Evolutionary conservation across 2,888 invertebrate species (phyloP), one percentile per base, ranked within the genome.

Genomic region (Plebejus argus): DNA sequence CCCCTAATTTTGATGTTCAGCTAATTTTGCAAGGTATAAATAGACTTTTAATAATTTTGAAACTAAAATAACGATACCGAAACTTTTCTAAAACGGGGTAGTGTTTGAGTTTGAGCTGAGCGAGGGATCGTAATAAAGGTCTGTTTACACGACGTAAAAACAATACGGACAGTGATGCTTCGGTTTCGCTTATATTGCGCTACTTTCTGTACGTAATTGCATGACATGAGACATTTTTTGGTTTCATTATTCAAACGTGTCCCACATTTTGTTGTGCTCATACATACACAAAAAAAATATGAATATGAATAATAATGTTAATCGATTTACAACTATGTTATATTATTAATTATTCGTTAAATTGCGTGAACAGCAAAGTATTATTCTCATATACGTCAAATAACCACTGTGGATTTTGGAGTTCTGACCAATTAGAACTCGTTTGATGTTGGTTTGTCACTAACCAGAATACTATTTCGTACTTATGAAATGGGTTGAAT

Each of bases 81-180:
- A 20, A 61, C n/a, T n/a, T 58, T 58, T 58, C 58, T 58, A 58
- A 58, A 58, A 20, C n/a, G 20, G 8, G 3, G 20, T 58, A 58
- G 58, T 58, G 20, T 20, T 58, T 61, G 61, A 61, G 61, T 61
- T 61, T 61, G 61, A 61, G 23, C 61, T 23, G 23, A 61, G 61
- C 61, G 61, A 61, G 61, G 61, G 61, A 61, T 61, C 23, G 61
- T 61, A 61, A 61, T 61, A 61, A 61, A 61, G 23, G 20, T 61
- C 61, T 23, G 61, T 61, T 61, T 66, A 66, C 28, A 66, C 28
- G 66, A 66, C 66, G 66, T 66, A 66, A 28, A 61, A 66, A 66
- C 28, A 66, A 28, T 66, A 66, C 28, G 28, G 66, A 66, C 66
- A 33, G 66, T 33, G 66, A 66, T 66, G 66, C 28, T 33, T 66